phyloP scores from a whole-genome alignment of 2,797 vertebrate species.

The Tapera naevia region DNA sequence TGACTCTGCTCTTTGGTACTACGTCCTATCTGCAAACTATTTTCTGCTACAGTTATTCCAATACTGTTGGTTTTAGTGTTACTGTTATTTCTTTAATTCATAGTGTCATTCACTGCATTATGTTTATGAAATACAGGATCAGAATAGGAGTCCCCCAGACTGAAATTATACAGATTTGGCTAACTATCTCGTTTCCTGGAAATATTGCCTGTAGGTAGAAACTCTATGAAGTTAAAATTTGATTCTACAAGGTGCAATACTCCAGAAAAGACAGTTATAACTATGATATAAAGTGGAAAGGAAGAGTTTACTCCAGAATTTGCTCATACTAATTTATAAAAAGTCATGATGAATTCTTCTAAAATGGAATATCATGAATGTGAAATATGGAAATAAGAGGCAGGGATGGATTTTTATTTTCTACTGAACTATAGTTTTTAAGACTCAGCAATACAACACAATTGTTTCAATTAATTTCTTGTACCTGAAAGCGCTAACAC shows the following conservation, averaged over 20 bases:
- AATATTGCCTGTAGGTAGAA: neutral
- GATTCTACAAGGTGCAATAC: neutral
- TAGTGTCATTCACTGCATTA: neutral
- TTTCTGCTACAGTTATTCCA: neutral
- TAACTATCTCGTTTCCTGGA: neutral
- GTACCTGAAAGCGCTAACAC: neutral
- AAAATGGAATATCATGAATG: neutral
- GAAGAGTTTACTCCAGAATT: neutral
- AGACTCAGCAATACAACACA: neutral
- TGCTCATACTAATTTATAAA: neutral
- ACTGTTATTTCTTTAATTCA: neutral
- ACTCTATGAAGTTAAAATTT: neutral
- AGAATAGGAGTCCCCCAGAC: neutral
- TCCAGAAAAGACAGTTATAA: neutral
- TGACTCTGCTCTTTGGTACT: neutral
- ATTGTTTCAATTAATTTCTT: neutral
- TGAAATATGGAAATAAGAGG: neutral
- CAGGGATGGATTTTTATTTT: neutral
- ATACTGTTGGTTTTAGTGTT: neutral
- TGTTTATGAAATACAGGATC: neutral
- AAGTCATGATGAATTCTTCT: neutral
- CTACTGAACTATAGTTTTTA: neutral
- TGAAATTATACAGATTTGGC: neutral
- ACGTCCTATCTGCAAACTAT: neutral
- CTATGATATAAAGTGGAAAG: neutral